Evolutionary conservation across 2,113 vertebrate species (phyloP).

Genomic region (Macrotis lagotis): DNA sequence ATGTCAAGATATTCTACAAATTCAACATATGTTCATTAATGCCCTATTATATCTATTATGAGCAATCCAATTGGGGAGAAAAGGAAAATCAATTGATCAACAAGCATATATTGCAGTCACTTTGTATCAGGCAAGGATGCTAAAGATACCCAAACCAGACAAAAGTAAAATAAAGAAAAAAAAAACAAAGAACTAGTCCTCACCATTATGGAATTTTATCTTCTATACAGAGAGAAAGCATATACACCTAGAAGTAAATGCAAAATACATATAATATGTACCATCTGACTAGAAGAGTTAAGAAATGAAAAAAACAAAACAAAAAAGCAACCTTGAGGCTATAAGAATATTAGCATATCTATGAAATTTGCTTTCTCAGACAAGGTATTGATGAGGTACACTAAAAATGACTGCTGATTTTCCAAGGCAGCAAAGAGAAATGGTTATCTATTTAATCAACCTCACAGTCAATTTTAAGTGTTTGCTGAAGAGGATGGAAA

Average conservation of each 20-base stretch:
- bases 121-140: not conserved
- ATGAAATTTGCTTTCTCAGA: not conserved
- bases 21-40: not conserved
- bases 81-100: not conserved
- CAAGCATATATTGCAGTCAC: not conserved
- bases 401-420: not conserved
- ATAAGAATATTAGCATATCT: not conserved
- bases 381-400: not conserved
- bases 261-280: not conserved
- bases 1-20: conserved; percentile 19
- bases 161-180: not conserved
- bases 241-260: not conserved
- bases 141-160: not conserved
- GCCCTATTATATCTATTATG: not conserved
- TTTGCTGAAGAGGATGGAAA: not conserved
- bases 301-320: not conserved
- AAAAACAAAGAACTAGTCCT: not conserved
- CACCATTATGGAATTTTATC: not conserved
- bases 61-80: not conserved
- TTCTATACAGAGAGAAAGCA: conserved; percentile 24
- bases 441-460: not conserved
- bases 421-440: not conserved
- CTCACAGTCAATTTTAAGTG: not conserved
- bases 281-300: not conserved
- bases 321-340: not conserved